These are phyloP conservation scores for Epistrophella euchroma DNA, from an alignment of 2,888 invertebrate species.

Conservation along the genomic window DNA sequence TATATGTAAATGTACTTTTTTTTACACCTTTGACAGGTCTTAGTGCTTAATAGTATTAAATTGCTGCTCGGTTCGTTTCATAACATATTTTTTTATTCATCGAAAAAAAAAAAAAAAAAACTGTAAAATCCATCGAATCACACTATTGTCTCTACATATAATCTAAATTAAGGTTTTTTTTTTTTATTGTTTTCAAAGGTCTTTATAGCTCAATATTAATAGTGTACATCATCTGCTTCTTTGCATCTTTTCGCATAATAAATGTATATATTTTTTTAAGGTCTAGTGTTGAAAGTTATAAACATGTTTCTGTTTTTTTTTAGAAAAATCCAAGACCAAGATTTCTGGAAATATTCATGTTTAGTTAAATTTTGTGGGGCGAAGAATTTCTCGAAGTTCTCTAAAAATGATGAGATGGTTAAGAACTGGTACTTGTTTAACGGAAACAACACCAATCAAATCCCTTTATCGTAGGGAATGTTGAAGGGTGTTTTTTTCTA, in stretches of 20 bases:
- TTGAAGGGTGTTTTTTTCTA: too few species aligned
- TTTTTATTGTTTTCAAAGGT: constrained; percentile 21
- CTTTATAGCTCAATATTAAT: constrained; percentile 27
- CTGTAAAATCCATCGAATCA: constrained; percentile 36
- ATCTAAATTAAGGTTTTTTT: neutral
- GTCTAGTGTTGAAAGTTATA: neutral
- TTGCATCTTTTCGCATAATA: constrained; percentile 57
- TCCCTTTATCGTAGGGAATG: too few species aligned
- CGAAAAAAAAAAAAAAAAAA: too few species aligned
- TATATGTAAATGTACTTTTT: too few species aligned
- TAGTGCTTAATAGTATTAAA: constrained; percentile 25
- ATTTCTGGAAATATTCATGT: too few species aligned
- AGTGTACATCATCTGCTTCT: constrained; percentile 59
- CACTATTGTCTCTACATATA: constrained; percentile 31
- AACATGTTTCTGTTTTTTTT: neutral
- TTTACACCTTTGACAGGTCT: constrained; percentile 34
- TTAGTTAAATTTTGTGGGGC: too few species aligned
- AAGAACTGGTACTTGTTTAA: too few species aligned
- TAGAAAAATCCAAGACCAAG: neutral
- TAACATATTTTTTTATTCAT: constrained; percentile 35
- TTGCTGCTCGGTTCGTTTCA: constrained; percentile 42
- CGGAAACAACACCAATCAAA: too few species aligned
- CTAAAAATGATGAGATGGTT: too few species aligned
- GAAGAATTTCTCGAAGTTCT: too few species aligned
- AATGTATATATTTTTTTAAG: too few species aligned